Percentiles rank a stretch among this genome's conserved stretches.
phyloP scores from a whole-genome alignment of 1,140 invertebrate species.

The Euura saliciscinereae region DNA sequence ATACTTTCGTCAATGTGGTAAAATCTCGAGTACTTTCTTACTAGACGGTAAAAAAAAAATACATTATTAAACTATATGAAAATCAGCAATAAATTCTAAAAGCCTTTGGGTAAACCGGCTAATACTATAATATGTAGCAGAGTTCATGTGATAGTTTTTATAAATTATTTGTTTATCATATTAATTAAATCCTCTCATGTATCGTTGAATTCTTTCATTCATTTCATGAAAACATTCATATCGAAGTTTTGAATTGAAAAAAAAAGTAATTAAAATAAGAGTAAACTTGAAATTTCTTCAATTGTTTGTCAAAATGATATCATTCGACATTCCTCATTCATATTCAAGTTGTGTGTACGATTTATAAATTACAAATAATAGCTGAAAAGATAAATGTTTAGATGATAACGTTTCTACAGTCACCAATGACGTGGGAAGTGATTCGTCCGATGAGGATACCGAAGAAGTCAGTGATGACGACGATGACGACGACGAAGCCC shows the following conservation, averaged over 20 bases:
- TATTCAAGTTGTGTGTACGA: too few species aligned
- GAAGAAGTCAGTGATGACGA: constrained; percentile 8
- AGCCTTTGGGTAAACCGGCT: too few species aligned
- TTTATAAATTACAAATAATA: not conserved
- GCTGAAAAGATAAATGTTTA: not conserved
- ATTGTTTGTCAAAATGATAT: too few species aligned
- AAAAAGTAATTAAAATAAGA: too few species aligned
- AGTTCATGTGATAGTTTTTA: not conserved
- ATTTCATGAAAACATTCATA: not conserved
- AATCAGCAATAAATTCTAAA: too few species aligned
- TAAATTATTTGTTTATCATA: not conserved
- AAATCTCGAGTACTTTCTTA: too few species aligned
- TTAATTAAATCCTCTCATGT: not conserved
- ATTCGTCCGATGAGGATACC: not conserved
- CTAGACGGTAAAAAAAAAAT: too few species aligned
- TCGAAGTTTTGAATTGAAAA: too few species aligned
- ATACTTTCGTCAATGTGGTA: too few species aligned
- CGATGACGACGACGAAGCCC: constrained; percentile 29
- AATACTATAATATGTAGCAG: not conserved
- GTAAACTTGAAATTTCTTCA: too few species aligned
- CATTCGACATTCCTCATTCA: too few species aligned
- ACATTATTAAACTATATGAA: too few species aligned
- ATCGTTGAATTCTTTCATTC: not conserved
- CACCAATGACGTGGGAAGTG: constrained; percentile 2
- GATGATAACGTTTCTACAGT: not conserved